Evolutionary conservation across 2,113 vertebrate genomes (phyloP), one percentile per base, ranked within the genome.

Genomic region (Telmatochromis sp.): DNA sequence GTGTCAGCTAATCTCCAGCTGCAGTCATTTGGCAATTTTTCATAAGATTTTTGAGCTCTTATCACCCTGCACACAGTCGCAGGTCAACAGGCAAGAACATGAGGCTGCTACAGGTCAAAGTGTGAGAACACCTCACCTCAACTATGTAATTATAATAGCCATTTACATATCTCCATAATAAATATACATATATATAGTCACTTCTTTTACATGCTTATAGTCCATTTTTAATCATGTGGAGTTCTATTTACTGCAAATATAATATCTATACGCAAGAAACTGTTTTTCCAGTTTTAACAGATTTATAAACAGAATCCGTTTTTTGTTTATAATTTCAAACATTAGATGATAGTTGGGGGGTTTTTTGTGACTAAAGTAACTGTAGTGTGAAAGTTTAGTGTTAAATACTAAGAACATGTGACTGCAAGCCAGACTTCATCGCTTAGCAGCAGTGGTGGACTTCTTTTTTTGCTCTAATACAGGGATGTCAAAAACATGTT

Each of bases 311-410:
- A 21, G 7, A 13, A 68, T 68, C 33, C 6, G 23, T 60, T 63
- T 63, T 60, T 33, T 33, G 57, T 33, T 60, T 60, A 35, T 35
- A 35, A n/a, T 68, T 68, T 68, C 35, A 68, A 65, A n/a, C 3
- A 37, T 37, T 65, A 37, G 10, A 37, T 37, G 17, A 37, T 65
- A 65, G 33, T 37, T n/a, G 60, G 15, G 1, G 0, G 1, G 0
- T 0, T 1, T 31, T 60, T 60, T 37, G 5, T 65, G 0, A 65
- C 31, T 0, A 65, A 65, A 65, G 60, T 65, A 65, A 65, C 35
- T 40, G 11, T 5, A 5, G 63, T 37, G 33, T 37, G 60, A 65
- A 65, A n/a, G 19, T 68, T 68, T 21, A 68, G 4, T 21, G 19
- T 14, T 14, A 40, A 40, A 68, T 14, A 68, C 35, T 68, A 68